Evolutionary conservation across 2,113 vertebrate genomes (phyloP), one percentile per base, ranked within the genome.

Genomic region (Carlito syrichta): DNA sequence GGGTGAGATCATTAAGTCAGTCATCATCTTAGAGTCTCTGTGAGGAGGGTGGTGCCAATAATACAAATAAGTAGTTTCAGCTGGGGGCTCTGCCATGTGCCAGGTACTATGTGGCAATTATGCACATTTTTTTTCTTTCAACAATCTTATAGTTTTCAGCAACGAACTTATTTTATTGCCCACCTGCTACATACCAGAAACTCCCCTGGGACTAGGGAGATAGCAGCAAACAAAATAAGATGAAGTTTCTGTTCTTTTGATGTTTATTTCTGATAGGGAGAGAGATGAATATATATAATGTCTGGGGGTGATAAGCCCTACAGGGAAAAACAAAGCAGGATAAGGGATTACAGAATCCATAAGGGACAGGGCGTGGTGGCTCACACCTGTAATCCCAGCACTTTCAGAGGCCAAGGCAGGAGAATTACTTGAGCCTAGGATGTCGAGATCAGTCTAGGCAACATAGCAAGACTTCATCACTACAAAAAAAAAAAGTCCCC

Each of bases 91-190:
- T 76, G n/a, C 32, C 32, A 3, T 5, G 54, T 48, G 83, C 35
- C 66, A 93, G 60, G 66, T 38, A 88, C 43, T 66, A 38, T 25
- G 87, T 66, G 74, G 82, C 85, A 81, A 58, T 82, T 91, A 85
- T 58, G 68, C 17, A 60, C 9, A 17, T n/a, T 38, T 71, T 48
- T 92, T 89, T 45, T 52, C 40, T 50, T 89, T 89, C 84, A 68
- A 83, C 48, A 63, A 56, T 86, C 84, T 93, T 66, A 82, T 63
- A 66, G 88, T 71, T 95, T 69, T 94, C 84, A 91, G 86, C 35
- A 85, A 52, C 68, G 95, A 82, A 48, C 71, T 94, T 83, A 71
- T 89, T 96, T 95, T 86, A 93, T 78, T 89, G 50, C 25, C 84
- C 54, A 82, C 78, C 48, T 89, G 63, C 40, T 68, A 81, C 82